Percentiles rank a stretch among this genome's conserved stretches.
These are phyloP conservation scores for Cetonia aurata DNA, from an alignment of 2,888 invertebrate species.

Conservation along the genomic window DNA sequence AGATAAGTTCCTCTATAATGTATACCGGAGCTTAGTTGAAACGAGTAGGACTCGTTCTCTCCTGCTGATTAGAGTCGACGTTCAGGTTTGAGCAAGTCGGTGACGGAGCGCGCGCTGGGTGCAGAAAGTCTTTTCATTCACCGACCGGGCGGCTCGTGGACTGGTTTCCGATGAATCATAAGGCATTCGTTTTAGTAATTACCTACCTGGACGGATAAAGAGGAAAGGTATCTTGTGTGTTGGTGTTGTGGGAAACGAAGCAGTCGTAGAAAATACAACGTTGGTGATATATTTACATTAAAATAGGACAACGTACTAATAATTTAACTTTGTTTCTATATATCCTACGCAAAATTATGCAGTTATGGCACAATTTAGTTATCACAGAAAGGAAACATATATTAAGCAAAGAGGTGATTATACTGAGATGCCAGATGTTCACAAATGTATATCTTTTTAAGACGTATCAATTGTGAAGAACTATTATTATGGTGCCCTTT, in stretches of 20 bases:
- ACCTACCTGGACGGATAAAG: conserved; percentile 23
- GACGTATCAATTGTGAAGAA: too few species aligned
- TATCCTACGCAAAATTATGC: too few species aligned
- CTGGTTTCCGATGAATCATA: conserved; percentile 39
- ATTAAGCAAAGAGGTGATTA: too few species aligned
- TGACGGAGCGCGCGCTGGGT: conserved; percentile 20
- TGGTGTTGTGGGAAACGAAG: conserved; percentile 2
- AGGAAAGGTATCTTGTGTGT: conserved; percentile 14
- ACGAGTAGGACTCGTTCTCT: conserved; percentile 29
- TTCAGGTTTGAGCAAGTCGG: conserved; percentile 28
- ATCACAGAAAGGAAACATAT: too few species aligned
- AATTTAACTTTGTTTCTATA: too few species aligned
- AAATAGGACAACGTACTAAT: too few species aligned
- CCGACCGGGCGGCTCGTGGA: conserved; percentile 28
- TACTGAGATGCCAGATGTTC: too few species aligned
- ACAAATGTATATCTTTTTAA: too few species aligned
- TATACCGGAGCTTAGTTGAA: conserved; percentile 19
- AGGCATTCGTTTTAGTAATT: conserved; percentile 23
- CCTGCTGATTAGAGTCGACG: conserved; percentile 13
- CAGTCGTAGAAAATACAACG: too few species aligned
- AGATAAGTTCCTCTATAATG: conserved; percentile 33
- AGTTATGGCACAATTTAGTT: too few species aligned
- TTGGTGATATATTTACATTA: too few species aligned
- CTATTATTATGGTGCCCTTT: too few species aligned
- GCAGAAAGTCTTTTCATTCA: conserved; percentile 38